Conservation (phyloP, 2,113 vertebrate genomes). For the Xenus cinereus region DNA sequence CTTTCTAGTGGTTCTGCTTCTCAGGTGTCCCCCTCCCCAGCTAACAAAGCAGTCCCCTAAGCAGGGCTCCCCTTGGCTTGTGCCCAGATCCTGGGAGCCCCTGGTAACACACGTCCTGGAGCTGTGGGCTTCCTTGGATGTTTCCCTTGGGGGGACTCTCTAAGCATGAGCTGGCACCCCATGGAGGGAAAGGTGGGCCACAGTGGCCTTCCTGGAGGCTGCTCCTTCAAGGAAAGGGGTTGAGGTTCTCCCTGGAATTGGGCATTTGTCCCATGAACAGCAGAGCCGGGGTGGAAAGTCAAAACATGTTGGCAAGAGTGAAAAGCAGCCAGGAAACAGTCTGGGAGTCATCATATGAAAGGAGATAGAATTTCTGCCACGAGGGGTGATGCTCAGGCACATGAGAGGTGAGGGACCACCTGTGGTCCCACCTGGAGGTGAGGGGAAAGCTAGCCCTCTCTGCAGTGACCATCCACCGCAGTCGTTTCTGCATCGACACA, state of each 20-base stretch:
- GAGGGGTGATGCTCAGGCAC: background rate
- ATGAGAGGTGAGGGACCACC: background rate
- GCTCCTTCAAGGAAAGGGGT: background rate
- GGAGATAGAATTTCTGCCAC: background rate
- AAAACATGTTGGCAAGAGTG: background rate
- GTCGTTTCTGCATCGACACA: background rate
- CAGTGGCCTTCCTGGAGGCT: background rate
- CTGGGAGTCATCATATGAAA: background rate
- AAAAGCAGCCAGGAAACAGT: background rate
- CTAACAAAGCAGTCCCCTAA: background rate
- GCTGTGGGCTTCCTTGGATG: background rate
- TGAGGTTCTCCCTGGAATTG: background rate
- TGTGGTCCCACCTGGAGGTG: background rate
- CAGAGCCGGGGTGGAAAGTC: background rate
- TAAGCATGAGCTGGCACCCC: accelerated
- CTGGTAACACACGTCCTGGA: accelerated
- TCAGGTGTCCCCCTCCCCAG: background rate
- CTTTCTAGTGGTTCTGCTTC: slow-evolving; percentile 37
- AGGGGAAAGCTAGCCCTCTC: background rate
- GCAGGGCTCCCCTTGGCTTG: background rate
- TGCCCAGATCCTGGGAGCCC: background rate
- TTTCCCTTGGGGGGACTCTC: background rate
- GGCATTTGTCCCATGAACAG: accelerated
- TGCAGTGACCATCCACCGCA: background rate
- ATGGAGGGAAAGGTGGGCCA: background rate